Conservation (phyloP, 2,888 invertebrate genomes). For the Molanna angustata region DNA sequence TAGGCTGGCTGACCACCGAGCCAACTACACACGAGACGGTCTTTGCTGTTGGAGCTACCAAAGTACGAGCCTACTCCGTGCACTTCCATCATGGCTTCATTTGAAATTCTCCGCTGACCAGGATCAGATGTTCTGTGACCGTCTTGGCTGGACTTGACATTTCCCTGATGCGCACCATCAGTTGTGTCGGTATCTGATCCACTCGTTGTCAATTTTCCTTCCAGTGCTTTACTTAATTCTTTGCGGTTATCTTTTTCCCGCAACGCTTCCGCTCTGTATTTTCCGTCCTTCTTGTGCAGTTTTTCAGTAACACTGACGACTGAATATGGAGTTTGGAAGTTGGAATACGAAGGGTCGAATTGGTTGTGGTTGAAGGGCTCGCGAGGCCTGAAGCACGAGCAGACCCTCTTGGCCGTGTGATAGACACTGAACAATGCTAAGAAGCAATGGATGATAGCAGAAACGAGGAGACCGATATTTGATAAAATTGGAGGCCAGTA, state of each 20-base stretch:
- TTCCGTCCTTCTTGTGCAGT: conserved; percentile 36
- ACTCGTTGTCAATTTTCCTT: conserved; percentile 43
- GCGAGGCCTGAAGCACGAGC: conserved; percentile 55
- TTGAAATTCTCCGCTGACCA: conserved; percentile 17
- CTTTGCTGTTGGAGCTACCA: conserved; percentile 54
- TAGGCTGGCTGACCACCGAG: conserved; percentile 48
- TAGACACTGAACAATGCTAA: conserved; percentile 54
- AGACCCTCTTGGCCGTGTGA: conserved; percentile 54
- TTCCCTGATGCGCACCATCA: conserved; percentile 16
- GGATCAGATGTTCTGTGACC: conserved; percentile 3
- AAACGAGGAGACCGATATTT: conserved; percentile 60
- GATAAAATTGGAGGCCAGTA: conserved; percentile 59
- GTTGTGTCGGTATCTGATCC: conserved; percentile 26
- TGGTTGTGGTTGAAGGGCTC: conserved; percentile 53
- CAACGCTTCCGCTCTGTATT: conserved; percentile 35
- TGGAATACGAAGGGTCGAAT: conserved; percentile 47
- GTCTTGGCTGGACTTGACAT: background rate
- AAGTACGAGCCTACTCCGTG: conserved; percentile 42
- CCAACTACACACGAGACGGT: conserved; percentile 58
- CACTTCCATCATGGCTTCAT: conserved; percentile 15
- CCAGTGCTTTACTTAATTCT: conserved; percentile 46
- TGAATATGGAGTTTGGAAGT: conserved; percentile 39
- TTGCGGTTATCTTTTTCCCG: conserved; percentile 39
- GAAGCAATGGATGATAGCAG: conserved; percentile 57
- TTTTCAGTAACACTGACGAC: conserved; percentile 47